Evolutionary conservation across 2,888 invertebrate genomes (phyloP).

Genomic region (Dermolepida albohirtum): DNA sequence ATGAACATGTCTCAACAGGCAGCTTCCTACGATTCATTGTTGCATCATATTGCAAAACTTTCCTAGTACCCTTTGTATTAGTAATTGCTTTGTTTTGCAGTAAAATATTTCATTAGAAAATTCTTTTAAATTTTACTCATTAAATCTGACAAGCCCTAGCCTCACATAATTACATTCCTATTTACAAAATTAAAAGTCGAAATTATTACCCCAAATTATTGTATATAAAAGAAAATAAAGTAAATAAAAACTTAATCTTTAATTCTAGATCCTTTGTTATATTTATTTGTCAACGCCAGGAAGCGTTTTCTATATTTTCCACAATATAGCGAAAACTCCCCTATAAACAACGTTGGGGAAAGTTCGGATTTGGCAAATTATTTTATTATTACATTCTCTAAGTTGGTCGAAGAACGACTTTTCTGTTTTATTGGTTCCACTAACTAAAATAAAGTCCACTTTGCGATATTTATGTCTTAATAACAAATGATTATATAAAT

Average conservation of each 20-base stretch:
- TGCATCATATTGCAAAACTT: too few relatives aligned
- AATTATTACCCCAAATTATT: too few relatives aligned
- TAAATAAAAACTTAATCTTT: slow-evolving; percentile 12
- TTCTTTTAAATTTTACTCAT: too few relatives aligned
- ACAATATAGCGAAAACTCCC: slow-evolving; percentile 12
- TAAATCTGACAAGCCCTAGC: too few relatives aligned
- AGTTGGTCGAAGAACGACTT: slow-evolving; percentile 20
- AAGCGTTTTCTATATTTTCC: slow-evolving; percentile 23
- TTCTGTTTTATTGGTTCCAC: slow-evolving; percentile 12
- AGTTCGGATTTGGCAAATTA: slow-evolving; percentile 31
- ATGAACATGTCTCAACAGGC: too few relatives aligned
- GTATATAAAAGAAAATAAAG: too few relatives aligned
- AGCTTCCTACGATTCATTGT: too few relatives aligned
- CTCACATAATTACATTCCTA: too few relatives aligned
- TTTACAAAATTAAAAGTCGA: too few relatives aligned
- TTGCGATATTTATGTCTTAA: slow-evolving; percentile 17
- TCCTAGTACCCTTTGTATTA: too few relatives aligned
- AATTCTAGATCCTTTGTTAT: neutral
- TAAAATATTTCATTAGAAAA: too few relatives aligned
- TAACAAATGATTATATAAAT: slow-evolving; percentile 21
- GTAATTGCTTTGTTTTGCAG: too few relatives aligned
- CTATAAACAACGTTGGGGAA: slow-evolving; percentile 2
- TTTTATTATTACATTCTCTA: slow-evolving; percentile 33
- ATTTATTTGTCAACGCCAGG: slow-evolving; percentile 19
- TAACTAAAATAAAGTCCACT: slow-evolving; percentile 17